Evolutionary conservation across 2,888 invertebrate species (phyloP).

Genomic region (Chouioia cunea): DNA sequence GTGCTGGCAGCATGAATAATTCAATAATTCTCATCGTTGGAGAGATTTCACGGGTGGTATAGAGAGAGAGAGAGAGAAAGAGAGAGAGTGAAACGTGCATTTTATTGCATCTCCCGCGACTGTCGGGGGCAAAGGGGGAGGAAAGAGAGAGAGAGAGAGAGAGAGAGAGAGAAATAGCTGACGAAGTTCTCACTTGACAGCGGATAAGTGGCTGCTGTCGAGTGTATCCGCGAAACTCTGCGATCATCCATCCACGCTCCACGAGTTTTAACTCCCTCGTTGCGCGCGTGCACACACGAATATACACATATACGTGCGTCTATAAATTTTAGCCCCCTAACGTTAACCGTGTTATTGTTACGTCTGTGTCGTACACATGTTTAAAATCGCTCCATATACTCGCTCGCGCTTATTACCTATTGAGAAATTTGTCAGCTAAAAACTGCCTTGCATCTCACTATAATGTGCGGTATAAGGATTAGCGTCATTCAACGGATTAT

Average conservation of each 20-base stretch:
- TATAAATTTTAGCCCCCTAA: constrained; percentile 17
- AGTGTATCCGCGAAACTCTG: too few species aligned
- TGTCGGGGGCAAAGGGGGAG: constrained; percentile 2
- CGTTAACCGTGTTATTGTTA: too few species aligned
- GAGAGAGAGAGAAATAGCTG: constrained; percentile 50
- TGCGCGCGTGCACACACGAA: too few species aligned
- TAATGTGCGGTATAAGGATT: too few species aligned
- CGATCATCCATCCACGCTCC: constrained; percentile 31
- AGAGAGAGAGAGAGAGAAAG: too few species aligned
- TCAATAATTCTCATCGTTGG: constrained; percentile 40
- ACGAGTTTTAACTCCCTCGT: constrained; percentile 6
- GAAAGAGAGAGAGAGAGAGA: constrained; percentile 24
- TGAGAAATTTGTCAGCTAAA: too few species aligned
- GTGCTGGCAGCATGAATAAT: constrained; percentile 43
- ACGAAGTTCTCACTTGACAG: constrained; percentile 53
- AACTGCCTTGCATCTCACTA: too few species aligned
- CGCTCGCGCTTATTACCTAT: too few species aligned
- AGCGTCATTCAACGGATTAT: too few species aligned
- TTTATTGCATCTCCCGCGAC: constrained; percentile 46
- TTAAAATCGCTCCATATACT: too few species aligned
- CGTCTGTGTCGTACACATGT: too few species aligned
- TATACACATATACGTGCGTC: not conserved
- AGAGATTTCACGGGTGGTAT: constrained; percentile 36
- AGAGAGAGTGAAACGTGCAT: constrained; percentile 44
- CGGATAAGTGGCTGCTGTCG: constrained; percentile 44